Conservation (phyloP, 2,797 vertebrate species). For the Galago senegalensis region DNA sequence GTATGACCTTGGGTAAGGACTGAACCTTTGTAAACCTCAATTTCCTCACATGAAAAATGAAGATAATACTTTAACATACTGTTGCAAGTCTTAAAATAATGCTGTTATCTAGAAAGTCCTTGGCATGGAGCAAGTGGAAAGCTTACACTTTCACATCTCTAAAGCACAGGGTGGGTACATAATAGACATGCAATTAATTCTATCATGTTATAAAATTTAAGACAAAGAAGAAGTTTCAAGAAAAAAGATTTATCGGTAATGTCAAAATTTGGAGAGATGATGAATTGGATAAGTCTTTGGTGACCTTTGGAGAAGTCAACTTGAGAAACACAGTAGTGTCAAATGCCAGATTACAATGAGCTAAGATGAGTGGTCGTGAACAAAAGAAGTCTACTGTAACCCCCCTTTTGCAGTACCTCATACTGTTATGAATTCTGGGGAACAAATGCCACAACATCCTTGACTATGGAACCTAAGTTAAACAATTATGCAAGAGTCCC, state of each 20-base stretch:
- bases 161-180: background rate
- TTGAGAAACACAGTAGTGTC: background rate
- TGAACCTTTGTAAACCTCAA: background rate
- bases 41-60: background rate
- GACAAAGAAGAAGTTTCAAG: background rate
- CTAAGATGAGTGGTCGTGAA: background rate
- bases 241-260: background rate
- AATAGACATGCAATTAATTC: background rate
- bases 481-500: background rate
- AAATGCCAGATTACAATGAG: rapidly evolving
- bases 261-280: background rate
- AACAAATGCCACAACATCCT: background rate
- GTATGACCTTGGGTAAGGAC: background rate
- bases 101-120: background rate
- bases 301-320: background rate
- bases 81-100: slow-evolving; percentile 27
- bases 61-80: background rate
- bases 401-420: background rate
- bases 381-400: rapidly evolving
- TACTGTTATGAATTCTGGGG: background rate
- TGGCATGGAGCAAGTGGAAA: background rate
- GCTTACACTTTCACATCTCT: background rate
- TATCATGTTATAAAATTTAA: background rate
- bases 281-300: background rate
- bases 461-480: background rate